A percentile compares a stretch with the other conserved stretches of the same genome.
These are phyloP conservation scores for Erebia epiphron DNA, from an alignment of 2,888 invertebrate genomes.

Conservation along the genomic window DNA sequence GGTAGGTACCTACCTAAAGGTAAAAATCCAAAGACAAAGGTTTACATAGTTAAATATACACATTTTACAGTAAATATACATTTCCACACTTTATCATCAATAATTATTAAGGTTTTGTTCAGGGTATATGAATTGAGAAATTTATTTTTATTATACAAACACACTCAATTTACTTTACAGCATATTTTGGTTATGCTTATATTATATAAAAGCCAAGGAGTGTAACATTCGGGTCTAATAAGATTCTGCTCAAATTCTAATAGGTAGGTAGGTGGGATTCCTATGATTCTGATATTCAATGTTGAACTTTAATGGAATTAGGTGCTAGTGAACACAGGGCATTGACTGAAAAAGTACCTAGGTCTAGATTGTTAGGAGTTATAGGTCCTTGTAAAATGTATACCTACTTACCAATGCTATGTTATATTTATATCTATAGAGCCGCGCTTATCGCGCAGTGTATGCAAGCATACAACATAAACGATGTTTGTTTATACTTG, in stretches of 20 bases:
- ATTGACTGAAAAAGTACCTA: slow-evolving; percentile 37
- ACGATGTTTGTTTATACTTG: slow-evolving; percentile 39
- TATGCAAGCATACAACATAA: slow-evolving; percentile 34
- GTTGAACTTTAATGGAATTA: slow-evolving; percentile 22
- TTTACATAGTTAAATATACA: no score
- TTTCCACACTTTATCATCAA: no score
- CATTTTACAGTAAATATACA: no score
- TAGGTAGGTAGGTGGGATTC: background rate
- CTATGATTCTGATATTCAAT: slow-evolving; percentile 10
- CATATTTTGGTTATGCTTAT: slow-evolving; percentile 2
- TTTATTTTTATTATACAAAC: background rate
- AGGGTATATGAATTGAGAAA: no score
- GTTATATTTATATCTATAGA: slow-evolving; percentile 27
- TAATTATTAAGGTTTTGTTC: no score
- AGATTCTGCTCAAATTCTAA: slow-evolving; percentile 10
- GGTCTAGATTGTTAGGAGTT: slow-evolving; percentile 28
- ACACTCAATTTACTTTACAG: slow-evolving; percentile 10
- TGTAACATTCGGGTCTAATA: slow-evolving; percentile 8
- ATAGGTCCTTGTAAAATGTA: slow-evolving; percentile 10
- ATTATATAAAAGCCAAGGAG: slow-evolving; percentile 18
- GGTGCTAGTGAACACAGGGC: slow-evolving; percentile 37
- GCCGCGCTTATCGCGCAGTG: slow-evolving; percentile 33
- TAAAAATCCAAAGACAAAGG: no score
- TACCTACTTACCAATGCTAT: background rate
- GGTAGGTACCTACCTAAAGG: no score